Conservation (phyloP, 2,113 vertebrate genomes). For the Ophiodon elongatus region DNA sequence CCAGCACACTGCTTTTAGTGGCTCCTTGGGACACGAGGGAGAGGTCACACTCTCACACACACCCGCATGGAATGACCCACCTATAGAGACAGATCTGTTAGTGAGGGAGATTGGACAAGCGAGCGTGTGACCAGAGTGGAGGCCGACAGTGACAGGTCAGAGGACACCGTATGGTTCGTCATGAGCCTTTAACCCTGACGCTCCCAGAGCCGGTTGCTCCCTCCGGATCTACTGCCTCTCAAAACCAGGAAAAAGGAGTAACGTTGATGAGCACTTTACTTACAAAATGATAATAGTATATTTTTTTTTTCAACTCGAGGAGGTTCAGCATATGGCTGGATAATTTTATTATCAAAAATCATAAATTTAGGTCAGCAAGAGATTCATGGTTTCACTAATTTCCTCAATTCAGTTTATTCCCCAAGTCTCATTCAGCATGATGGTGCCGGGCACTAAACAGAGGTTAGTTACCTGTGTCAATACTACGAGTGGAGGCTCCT, state of each 20-base stretch:
- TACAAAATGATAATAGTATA: no score
- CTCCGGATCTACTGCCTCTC: not conserved
- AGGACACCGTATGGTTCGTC: slow-evolving; percentile 34
- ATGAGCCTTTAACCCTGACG: slow-evolving; percentile 45
- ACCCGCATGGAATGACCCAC: slow-evolving; percentile 12
- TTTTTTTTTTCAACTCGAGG: no score
- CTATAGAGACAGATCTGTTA: slow-evolving; percentile 53
- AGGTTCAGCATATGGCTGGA: no score
- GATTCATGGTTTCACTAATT: not conserved
- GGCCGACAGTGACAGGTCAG: slow-evolving; percentile 55
- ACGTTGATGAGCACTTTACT: no score
- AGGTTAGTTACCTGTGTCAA: not conserved
- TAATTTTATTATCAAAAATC: not conserved
- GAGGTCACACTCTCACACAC: slow-evolving; percentile 33
- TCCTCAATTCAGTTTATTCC: not conserved
- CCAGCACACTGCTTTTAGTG: slow-evolving; percentile 76
- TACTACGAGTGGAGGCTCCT: not conserved
- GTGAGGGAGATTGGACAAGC: slow-evolving; percentile 25
- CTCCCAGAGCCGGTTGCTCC: not conserved
- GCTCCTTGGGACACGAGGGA: slow-evolving; percentile 61
- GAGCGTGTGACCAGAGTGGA: slow-evolving; percentile 26
- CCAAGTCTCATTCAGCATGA: not conserved
- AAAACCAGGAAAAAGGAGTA: not conserved
- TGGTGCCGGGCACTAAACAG: not conserved
- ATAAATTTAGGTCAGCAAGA: not conserved